phyloP scores from a whole-genome alignment of 1,140 invertebrate species.

The Cecropterus lyciades region DNA sequence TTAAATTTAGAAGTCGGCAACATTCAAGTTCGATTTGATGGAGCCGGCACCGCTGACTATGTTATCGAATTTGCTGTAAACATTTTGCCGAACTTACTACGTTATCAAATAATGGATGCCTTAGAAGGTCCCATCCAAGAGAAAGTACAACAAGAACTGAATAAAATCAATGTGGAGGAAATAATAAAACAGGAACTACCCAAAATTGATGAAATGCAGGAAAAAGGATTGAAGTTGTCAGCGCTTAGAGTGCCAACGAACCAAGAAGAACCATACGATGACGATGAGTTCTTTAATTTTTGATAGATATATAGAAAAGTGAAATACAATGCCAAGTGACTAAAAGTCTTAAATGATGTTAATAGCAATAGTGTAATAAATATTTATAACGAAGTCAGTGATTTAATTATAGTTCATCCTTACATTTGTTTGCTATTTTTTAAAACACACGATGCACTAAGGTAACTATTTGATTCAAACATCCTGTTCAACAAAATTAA shows the following conservation, averaged over 20 bases:
- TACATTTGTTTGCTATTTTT: no score
- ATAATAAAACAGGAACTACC: constrained; percentile 88
- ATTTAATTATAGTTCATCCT: background rate
- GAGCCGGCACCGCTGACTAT: constrained; percentile 92
- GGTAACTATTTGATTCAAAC: no score
- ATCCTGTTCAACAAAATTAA: no score
- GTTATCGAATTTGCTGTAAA: constrained; percentile 91
- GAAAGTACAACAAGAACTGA: constrained; percentile 88
- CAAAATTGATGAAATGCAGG: constrained; percentile 86
- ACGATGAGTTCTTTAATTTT: constrained; percentile 82
- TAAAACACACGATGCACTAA: no score
- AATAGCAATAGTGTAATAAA: constrained; percentile 8
- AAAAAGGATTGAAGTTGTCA: constrained; percentile 75
- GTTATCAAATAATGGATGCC: constrained; percentile 93
- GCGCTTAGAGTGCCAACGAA: constrained; percentile 50
- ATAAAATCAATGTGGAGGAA: constrained; percentile 89
- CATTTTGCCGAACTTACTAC: constrained; percentile 91
- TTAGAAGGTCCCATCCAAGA: constrained; percentile 89
- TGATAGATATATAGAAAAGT: constrained; percentile 27
- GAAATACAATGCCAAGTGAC: constrained; percentile 18
- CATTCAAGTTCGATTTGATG: constrained; percentile 90
- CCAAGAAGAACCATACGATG: constrained; percentile 50
- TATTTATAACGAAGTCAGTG: no score
- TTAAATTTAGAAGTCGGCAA: constrained; percentile 93
- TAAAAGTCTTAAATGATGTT: constrained; percentile 3